Conservation (phyloP, 2,888 invertebrate species). For the Trissoscelio sp. region DNA sequence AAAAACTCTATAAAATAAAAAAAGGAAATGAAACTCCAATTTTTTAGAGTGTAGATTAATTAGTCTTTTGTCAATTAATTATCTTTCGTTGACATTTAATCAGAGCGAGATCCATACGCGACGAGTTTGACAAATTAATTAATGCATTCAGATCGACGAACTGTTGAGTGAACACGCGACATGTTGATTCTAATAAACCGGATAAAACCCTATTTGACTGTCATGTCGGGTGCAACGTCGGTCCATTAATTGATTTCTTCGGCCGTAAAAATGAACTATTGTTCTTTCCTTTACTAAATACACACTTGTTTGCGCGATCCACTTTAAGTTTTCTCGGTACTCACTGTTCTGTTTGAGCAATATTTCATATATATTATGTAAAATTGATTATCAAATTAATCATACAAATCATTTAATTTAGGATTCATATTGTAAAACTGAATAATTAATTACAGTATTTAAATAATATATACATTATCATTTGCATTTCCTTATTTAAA, state of each 20-base stretch:
- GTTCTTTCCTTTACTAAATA: not conserved
- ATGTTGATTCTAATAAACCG: constrained; percentile 4
- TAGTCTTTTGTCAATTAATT: not conserved
- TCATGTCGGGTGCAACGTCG: not conserved
- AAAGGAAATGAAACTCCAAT: not conserved
- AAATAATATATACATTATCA: no score
- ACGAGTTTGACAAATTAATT: constrained; percentile 9
- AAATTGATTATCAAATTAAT: not conserved
- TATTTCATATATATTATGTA: not conserved
- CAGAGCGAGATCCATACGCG: not conserved
- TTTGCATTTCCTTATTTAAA: no score
- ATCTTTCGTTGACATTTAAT: not conserved
- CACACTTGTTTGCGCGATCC: not conserved
- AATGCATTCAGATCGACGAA: constrained; percentile 16
- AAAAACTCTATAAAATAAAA: no score
- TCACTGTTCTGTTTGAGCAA: not conserved
- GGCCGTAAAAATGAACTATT: constrained; percentile 21
- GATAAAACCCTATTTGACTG: not conserved
- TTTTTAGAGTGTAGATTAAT: not conserved
- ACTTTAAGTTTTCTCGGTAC: constrained; percentile 4
- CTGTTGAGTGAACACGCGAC: not conserved
- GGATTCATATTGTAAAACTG: not conserved
- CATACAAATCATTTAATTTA: not conserved
- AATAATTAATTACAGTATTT: no score
- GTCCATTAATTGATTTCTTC: not conserved